phyloP scores from a whole-genome alignment of 2,113 vertebrate species.

The Scartelaos histophorus region DNA sequence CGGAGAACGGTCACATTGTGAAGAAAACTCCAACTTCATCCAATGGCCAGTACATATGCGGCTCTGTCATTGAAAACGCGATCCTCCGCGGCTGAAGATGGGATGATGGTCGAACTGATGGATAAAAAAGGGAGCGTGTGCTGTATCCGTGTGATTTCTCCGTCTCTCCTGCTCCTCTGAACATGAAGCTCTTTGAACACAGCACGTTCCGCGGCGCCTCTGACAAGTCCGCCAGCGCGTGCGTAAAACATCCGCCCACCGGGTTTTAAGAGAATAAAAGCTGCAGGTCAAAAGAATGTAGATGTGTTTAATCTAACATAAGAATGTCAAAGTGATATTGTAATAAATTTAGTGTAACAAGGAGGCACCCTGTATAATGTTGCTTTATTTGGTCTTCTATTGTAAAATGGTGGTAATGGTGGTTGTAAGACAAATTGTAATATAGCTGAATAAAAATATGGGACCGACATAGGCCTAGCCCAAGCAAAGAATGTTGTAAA shows the following conservation, averaged over 20 bases:
- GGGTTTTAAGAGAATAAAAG: constrained; percentile 34
- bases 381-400: no score
- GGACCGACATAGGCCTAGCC: no score
- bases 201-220: not conserved
- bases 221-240: constrained; percentile 1
- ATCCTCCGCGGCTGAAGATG: not conserved
- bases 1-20: constrained; percentile 70
- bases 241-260: constrained; percentile 3
- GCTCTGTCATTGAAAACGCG: constrained; percentile 33
- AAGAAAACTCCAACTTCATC: constrained; percentile 58
- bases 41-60: constrained; percentile 24
- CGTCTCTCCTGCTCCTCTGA: constrained; percentile 34
- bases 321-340: not conserved
- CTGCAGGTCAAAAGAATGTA: no score
- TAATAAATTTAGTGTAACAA: not conserved
- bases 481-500: no score
- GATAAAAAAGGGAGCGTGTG: not conserved
- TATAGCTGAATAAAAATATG: no score
- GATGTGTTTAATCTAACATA: no score
- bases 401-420: no score
- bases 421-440: no score
- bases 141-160: constrained; percentile 5
- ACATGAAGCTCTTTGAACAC: constrained; percentile 19
- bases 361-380: not conserved
- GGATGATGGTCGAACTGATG: not conserved